phyloP scores from a whole-genome alignment of 2,888 invertebrate genomes.

The Maniola hyperantus region DNA sequence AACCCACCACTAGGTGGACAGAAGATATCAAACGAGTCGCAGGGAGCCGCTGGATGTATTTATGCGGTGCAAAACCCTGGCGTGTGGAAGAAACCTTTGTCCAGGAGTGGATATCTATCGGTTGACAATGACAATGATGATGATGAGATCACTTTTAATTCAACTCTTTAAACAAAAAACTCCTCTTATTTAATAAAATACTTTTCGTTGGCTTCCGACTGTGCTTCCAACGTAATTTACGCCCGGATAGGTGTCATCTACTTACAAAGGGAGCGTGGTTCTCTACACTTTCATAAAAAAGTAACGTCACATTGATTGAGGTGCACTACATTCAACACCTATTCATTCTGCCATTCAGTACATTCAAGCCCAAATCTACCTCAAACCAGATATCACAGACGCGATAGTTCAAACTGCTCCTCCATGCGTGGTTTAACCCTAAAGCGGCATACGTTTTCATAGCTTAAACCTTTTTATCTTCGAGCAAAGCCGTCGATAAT shows the following conservation, averaged over 20 bases:
- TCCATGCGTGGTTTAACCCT: conserved; percentile 54
- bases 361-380: conserved; percentile 27
- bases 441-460: conserved; percentile 69
- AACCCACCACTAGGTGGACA: too few relatives aligned
- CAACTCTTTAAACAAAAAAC: too few relatives aligned
- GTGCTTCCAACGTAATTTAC: not conserved
- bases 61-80: too few relatives aligned
- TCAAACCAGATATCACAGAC: conserved; percentile 29
- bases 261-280: not conserved
- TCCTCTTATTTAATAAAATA: not conserved
- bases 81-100: too few relatives aligned
- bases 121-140: too few relatives aligned
- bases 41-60: too few relatives aligned
- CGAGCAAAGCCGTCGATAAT: conserved; percentile 72
- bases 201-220: not conserved
- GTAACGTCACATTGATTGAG: conserved; percentile 13
- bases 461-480: conserved; percentile 69
- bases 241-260: not conserved
- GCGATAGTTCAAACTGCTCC: conserved; percentile 42
- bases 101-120: too few relatives aligned
- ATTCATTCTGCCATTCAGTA: conserved; percentile 16
- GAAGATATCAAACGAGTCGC: too few relatives aligned
- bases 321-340: conserved; percentile 18
- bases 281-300: conserved; percentile 11
- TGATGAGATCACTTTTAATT: too few relatives aligned